These are phyloP conservation scores for Kuschelorhynchus macadamiae DNA, from an alignment of 2,888 invertebrate genomes.

Conservation along the genomic window DNA sequence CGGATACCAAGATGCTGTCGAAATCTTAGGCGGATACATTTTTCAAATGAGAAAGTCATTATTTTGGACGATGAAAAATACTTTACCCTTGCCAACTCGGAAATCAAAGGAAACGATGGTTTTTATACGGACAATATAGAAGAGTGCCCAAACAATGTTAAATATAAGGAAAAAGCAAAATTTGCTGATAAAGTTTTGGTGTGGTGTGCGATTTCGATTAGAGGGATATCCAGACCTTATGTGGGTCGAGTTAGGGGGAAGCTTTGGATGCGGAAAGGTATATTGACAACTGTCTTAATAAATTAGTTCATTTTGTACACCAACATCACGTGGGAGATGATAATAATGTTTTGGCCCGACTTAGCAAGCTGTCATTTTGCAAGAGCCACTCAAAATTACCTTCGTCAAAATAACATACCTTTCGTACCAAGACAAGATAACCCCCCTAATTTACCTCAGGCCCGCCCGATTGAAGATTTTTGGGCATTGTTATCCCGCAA, in stretches of 20 bases:
- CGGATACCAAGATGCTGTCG: conserved; percentile 19
- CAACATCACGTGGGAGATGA: conserved; percentile 1
- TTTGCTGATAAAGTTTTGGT: not conserved
- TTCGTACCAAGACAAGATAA: conserved; percentile 4
- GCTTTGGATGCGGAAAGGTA: too few relatives aligned
- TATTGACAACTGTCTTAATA: not conserved
- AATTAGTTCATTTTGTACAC: not conserved
- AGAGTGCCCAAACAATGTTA: conserved; percentile 1
- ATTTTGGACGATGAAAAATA: not conserved
- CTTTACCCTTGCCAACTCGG: not conserved
- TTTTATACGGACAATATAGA: not conserved
- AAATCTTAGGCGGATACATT: conserved; percentile 3
- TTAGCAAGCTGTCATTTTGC: conserved; percentile 10
- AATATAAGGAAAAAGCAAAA: conserved; percentile 9
- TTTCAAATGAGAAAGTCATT: conserved; percentile 13
- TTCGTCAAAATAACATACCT: not conserved
- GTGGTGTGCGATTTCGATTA: conserved; percentile 4
- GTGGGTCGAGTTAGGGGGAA: not conserved
- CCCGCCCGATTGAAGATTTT: conserved; percentile 14
- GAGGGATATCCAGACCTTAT: conserved; percentile 1
- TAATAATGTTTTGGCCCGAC: conserved; percentile 9
- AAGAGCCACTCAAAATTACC: conserved; percentile 8
- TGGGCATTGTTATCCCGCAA: conserved; percentile 7
- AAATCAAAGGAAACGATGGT: not conserved
- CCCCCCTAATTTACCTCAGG: conserved; percentile 10